These are phyloP conservation scores for Oceanodroma tethys DNA, from an alignment of 2,113 vertebrate genomes.

Conservation along the genomic window DNA sequence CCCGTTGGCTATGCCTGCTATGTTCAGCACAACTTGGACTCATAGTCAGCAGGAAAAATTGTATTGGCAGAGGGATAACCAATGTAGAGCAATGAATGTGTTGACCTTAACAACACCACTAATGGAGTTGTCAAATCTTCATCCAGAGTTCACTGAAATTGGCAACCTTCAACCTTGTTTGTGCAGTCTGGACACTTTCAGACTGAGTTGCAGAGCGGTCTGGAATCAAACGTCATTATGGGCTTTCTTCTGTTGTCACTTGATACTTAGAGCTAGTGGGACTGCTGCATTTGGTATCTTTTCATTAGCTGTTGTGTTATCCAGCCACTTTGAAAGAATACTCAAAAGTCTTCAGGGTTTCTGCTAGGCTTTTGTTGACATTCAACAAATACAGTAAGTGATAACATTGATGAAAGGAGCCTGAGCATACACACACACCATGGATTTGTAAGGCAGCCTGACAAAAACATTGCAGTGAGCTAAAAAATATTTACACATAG, in stretches of 20 bases:
- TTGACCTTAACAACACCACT: background rate
- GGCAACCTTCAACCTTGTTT: background rate
- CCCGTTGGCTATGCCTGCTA: background rate
- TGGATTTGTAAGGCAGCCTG: background rate
- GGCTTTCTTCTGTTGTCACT: background rate
- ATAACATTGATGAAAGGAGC: background rate
- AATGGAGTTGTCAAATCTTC: background rate
- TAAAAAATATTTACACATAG: background rate
- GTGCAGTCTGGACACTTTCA: background rate
- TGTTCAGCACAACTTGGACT: background rate
- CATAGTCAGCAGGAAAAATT: background rate
- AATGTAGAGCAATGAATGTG: background rate
- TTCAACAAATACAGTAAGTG: background rate
- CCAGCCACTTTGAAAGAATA: background rate
- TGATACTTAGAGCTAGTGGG: background rate
- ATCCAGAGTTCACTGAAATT: background rate
- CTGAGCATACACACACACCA: background rate
- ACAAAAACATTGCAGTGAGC: background rate
- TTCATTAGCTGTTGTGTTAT: background rate
- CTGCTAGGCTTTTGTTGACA: background rate
- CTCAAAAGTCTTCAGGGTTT: background rate
- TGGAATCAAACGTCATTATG: background rate
- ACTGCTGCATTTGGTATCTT: background rate
- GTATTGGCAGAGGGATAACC: background rate
- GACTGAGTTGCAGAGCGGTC: accelerated